These are phyloP conservation scores for Neomonachus schauinslandi DNA, from an alignment of 2,113 vertebrate genomes.

Conservation along the genomic window DNA sequence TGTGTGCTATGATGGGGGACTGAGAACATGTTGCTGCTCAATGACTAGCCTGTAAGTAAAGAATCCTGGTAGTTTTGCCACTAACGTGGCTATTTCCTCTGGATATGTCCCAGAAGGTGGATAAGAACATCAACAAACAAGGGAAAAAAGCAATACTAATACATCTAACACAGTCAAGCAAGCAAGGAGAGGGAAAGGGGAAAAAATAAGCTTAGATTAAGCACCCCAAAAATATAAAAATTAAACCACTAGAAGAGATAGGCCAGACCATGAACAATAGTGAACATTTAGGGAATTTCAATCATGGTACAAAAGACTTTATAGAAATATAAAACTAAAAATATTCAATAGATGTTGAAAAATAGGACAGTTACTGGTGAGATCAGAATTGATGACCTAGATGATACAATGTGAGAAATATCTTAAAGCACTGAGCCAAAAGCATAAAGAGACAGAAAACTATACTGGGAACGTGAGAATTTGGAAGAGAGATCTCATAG, in stretches of 20 bases:
- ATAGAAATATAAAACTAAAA: conserved; percentile 4
- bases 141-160: background rate
- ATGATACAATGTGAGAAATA: background rate
- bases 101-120: background rate
- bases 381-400: background rate
- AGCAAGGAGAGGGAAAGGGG: background rate
- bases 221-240: background rate
- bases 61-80: background rate
- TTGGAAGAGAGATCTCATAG: background rate
- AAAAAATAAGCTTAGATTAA: background rate
- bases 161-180: background rate
- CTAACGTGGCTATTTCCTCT: background rate
- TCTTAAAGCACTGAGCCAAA: background rate
- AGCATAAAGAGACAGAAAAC: background rate
- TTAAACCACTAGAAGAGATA: background rate
- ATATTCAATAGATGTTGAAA: background rate
- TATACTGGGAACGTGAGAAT: background rate
- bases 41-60: background rate
- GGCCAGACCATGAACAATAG: background rate
- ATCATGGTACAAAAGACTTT: background rate
- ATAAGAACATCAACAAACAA: background rate
- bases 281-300: background rate
- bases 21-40: background rate
- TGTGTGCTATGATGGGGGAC: no score
- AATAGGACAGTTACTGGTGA: background rate